These are phyloP conservation scores for Chydorus sphaericus DNA, from an alignment of 2,888 invertebrate genomes.

Conservation along the genomic window DNA sequence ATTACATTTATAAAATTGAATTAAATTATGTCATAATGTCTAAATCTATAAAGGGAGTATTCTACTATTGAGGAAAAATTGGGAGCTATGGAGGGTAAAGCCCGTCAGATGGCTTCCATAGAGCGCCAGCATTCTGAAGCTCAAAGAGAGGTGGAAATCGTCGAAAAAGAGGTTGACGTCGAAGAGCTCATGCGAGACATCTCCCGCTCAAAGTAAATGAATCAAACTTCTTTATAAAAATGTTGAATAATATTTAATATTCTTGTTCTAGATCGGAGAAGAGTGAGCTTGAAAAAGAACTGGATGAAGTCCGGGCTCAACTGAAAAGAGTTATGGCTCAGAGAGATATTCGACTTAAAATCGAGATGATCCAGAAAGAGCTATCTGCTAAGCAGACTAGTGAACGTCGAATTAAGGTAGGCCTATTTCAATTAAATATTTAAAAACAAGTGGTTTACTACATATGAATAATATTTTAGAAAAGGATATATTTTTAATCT, in stretches of 20 bases:
- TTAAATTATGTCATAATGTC: not conserved
- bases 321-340: not conserved
- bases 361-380: constrained; percentile 1
- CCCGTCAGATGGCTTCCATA: constrained; percentile 32
- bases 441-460: not conserved
- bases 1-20: not conserved
- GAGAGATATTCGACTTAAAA: not conserved
- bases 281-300: constrained; percentile 34
- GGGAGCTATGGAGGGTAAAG: constrained; percentile 30
- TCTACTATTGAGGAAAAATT: constrained; percentile 31
- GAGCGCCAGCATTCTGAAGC: constrained; percentile 37
- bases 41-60: constrained; percentile 35
- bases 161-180: constrained; percentile 32
- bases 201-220: constrained; percentile 29
- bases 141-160: constrained; percentile 34
- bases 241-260: not conserved
- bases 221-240: not conserved
- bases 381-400: not conserved
- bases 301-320: not conserved
- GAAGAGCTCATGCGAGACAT: constrained; percentile 43
- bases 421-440: not conserved
- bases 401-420: constrained; percentile 6
- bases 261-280: constrained; percentile 3
- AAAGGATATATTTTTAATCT: not conserved
- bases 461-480: too few species aligned